These are phyloP conservation scores for Agapostemon virescens DNA, from an alignment of 2,888 invertebrate species.

Conservation along the genomic window DNA sequence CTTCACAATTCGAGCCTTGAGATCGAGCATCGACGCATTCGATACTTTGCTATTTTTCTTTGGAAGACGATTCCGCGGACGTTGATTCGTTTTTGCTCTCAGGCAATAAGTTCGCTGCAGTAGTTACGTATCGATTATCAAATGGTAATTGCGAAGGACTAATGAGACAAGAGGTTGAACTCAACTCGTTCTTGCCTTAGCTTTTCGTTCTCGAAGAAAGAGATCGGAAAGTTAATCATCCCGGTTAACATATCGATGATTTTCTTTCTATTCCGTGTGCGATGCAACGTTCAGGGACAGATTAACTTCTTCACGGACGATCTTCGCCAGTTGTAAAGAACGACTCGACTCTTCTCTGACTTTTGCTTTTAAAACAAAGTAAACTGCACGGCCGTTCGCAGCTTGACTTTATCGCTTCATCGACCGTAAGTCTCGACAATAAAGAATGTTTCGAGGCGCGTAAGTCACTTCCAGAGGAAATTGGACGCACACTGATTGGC, in stretches of 20 bases:
- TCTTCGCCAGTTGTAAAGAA: not conserved
- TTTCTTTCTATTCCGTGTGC: too few species aligned
- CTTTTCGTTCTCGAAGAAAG: too few species aligned
- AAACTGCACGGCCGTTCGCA: not conserved
- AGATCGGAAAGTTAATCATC: not conserved
- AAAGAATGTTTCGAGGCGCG: conserved; percentile 1
- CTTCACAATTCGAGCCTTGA: too few species aligned
- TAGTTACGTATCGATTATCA: too few species aligned
- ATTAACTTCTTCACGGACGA: not conserved
- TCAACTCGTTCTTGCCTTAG: not conserved
- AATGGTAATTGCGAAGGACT: not conserved
- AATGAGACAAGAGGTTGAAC: not conserved
- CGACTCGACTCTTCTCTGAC: not conserved
- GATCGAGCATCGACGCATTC: too few species aligned
- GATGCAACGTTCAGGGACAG: not conserved
- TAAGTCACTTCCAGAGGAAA: conserved; percentile 5
- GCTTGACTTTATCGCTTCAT: not conserved
- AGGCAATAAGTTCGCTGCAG: too few species aligned
- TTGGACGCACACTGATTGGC: not conserved
- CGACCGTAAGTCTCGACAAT: not conserved
- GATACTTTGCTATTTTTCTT: too few species aligned
- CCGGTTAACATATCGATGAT: not conserved
- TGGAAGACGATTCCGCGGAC: too few species aligned
- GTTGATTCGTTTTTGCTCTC: too few species aligned
- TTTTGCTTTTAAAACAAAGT: not conserved